These are phyloP conservation scores for Choristoneura rosaceana DNA, from an alignment of 2,888 invertebrate genomes.

Conservation along the genomic window DNA sequence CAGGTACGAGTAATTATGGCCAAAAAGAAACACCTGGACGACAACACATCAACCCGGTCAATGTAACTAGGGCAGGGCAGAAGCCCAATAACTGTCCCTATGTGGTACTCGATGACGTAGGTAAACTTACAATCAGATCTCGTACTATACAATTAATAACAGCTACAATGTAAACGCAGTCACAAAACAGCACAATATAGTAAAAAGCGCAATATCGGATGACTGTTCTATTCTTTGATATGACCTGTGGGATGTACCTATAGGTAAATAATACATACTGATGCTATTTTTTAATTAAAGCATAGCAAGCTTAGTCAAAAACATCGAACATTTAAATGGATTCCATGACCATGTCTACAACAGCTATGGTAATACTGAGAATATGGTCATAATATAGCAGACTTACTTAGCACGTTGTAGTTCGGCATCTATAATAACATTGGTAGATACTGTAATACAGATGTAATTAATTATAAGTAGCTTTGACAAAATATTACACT, in stretches of 20 bases:
- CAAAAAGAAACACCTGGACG: too few relatives aligned
- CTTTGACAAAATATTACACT: neutral
- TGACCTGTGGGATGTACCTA: neutral
- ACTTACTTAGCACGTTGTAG: neutral
- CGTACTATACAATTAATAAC: neutral
- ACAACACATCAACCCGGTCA: too few relatives aligned
- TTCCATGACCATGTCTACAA: neutral
- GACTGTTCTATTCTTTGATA: too few relatives aligned
- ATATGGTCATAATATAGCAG: neutral
- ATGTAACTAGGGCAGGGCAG: too few relatives aligned
- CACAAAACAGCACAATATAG: neutral
- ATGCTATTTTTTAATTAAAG: too few relatives aligned
- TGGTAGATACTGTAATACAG: too few relatives aligned
- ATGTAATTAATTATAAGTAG: neutral
- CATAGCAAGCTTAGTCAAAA: neutral
- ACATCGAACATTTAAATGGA: neutral
- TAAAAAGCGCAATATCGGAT: neutral
- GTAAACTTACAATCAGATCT: too few relatives aligned
- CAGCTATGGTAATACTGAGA: neutral
- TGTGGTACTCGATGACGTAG: too few relatives aligned
- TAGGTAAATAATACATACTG: neutral
- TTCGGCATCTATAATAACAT: neutral
- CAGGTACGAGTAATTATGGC: too few relatives aligned
- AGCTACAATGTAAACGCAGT: neutral
- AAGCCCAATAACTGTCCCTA: too few relatives aligned